Base-by-base conservation (phyloP, 2,888 invertebrate genomes). In the Zootermopsis nevadensis region DNA sequence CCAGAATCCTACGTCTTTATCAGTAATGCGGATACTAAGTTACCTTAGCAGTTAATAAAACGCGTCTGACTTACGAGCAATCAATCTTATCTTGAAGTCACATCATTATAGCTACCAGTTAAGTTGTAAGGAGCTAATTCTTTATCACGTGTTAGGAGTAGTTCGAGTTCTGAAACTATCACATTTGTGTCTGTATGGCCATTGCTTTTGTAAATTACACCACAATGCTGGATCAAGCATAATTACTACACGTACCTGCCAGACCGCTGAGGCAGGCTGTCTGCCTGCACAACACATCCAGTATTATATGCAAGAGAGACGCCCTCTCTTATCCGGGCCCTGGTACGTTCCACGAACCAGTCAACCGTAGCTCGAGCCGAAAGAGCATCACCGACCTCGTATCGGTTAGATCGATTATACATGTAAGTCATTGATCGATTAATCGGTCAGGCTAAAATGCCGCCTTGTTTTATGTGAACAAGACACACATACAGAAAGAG, bases 341-440 rank as follows among this genome's bases (percentile, higher is more conserved):
- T 48, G 48, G 15, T 12, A 48, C 10, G n/a, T 8, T 60, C 60
- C 27, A n/a, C n/a, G 60, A 60, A 60, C 60, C 60, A 60, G 60
- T 60, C 60, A 60, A 60, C 60, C 60, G 60, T 60, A 60, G n/a
- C 60, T 60, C n/a, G 7, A 27, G n/a, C 27, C 27, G n/a, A 60
- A 60, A 60, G 60, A 60, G 60, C 60, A 60, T 60, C 27, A 60
- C 60, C 60, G 60, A 60, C 60, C 60, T 60, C n/a, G 60, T 60
- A 60, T 60, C 60, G 60, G 27, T 27, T 60, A n/a, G 60, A n/a
- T 60, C 60, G 60, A 60, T 60, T 60, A 60, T 60, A 60, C 12
- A 60, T 60, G 60, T 60, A n/a, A 60, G 60, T 60, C 60, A 60
- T 27, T 60, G 60, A 60, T 60, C 60, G 60, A 60, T 24, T 60